These are phyloP conservation scores for Cephalopterus ornatus DNA, from an alignment of 2,113 vertebrate genomes.

Conservation along the genomic window DNA sequence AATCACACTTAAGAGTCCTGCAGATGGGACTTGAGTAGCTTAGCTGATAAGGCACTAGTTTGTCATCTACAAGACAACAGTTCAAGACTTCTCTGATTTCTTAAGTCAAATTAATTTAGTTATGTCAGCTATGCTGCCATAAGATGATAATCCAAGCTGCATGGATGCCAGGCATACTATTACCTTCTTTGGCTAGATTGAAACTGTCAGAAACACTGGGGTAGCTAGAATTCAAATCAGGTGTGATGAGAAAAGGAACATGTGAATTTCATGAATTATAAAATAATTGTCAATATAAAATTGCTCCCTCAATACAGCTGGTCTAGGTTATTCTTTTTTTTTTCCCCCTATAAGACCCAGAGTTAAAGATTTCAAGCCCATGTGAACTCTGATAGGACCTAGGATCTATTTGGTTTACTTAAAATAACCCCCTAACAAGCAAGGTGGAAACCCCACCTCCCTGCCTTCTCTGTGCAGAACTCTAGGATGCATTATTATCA, in stretches of 20 bases:
- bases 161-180: constrained; percentile 68
- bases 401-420: neutral
- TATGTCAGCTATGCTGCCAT: constrained; percentile 73
- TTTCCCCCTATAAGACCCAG: neutral
- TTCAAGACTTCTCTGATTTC: constrained; percentile 71
- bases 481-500: neutral
- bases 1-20: constrained; percentile 64
- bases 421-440: neutral
- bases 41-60: constrained; percentile 73
- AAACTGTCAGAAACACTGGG: constrained; percentile 23
- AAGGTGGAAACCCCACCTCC: neutral
- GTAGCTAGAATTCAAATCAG: neutral
- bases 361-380: neutral
- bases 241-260: neutral
- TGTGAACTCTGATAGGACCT: neutral
- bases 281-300: neutral
- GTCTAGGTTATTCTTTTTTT: neutral
- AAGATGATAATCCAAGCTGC: constrained; percentile 71
- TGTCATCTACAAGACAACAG: constrained; percentile 73
- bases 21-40: constrained; percentile 60
- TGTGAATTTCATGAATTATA: neutral
- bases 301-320: fast-evolving
- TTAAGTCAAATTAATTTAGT: constrained; percentile 80
- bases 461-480: neutral
- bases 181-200: constrained; percentile 57